A percentile compares a stretch with the other conserved stretches of the same genome.
phyloP scores from a whole-genome alignment of 2,113 vertebrate species.

The Dasyurus viverrinus region DNA sequence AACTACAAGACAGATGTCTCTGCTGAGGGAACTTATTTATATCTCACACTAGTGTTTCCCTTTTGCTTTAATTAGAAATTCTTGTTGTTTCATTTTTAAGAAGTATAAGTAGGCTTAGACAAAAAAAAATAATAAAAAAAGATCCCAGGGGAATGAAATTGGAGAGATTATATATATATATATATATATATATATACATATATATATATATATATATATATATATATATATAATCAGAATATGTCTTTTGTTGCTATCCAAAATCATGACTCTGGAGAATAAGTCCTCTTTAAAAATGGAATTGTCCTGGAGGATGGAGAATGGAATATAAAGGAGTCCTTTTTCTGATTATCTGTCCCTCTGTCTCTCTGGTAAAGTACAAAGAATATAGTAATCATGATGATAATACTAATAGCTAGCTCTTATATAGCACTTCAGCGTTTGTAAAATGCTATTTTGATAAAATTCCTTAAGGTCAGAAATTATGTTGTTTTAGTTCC shows the following conservation, averaged over 20 bases:
- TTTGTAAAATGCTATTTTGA: not conserved
- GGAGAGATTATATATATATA: not conserved
- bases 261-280: not conserved
- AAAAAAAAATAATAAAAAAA: not conserved
- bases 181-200: no score
- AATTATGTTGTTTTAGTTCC: not conserved
- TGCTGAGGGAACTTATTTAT: slow-evolving; percentile 29
- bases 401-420: not conserved
- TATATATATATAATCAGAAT: not conserved
- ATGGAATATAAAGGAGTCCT: not conserved
- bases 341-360: not conserved
- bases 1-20: slow-evolving; percentile 58
- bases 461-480: not conserved
- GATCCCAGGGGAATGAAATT: not conserved
- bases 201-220: no score
- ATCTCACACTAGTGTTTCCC: not conserved
- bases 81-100: not conserved
- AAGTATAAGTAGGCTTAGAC: not conserved
- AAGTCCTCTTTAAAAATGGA: not conserved
- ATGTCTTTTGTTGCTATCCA: not conserved
- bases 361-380: not conserved
- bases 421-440: no score
- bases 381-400: not conserved
- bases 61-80: slow-evolving; percentile 47
- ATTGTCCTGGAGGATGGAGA: not conserved